Percentiles rank a stretch among this genome's conserved stretches.
These are phyloP conservation scores for Poicephalus gulielmi DNA, from an alignment of 2,113 vertebrate genomes.

Conservation along the genomic window DNA sequence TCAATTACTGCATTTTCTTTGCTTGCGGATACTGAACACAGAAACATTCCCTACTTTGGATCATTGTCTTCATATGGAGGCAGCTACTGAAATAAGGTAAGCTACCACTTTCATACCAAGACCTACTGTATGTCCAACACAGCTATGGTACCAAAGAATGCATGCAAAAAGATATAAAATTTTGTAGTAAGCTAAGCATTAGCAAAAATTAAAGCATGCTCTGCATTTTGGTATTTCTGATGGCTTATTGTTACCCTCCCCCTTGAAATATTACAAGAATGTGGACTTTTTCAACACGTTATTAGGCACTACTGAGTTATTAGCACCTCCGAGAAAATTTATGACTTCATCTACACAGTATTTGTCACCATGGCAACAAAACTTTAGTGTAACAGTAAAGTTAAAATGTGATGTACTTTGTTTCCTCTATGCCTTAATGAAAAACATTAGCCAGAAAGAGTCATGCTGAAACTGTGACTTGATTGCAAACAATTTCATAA, in stretches of 20 bases:
- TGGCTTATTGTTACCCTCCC: not conserved
- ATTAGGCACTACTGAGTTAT: constrained; percentile 55
- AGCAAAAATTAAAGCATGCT: not conserved
- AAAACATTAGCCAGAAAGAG: constrained; percentile 26
- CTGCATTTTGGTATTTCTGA: not conserved
- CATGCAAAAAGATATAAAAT: not conserved
- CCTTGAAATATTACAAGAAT: constrained; percentile 20
- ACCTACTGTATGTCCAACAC: not conserved
- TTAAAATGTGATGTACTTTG: constrained; percentile 3
- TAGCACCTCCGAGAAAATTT: constrained; percentile 55
- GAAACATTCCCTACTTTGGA: not conserved
- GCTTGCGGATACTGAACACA: not conserved
- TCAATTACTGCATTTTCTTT: not conserved
- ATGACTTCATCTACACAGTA: constrained; percentile 41
- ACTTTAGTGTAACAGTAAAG: constrained; percentile 21
- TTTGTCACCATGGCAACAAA: constrained; percentile 54
- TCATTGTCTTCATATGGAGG: not conserved
- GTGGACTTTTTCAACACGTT: constrained; percentile 48
- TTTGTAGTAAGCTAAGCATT: not conserved
- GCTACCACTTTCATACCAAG: not conserved
- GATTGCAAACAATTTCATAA: constrained; percentile 55
- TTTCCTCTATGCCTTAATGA: constrained; percentile 32
- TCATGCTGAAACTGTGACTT: not conserved
- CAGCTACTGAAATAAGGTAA: not conserved
- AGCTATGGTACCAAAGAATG: not conserved